Base-by-base conservation (phyloP, 2,888 invertebrate species). In the Agrilus mali region DNA sequence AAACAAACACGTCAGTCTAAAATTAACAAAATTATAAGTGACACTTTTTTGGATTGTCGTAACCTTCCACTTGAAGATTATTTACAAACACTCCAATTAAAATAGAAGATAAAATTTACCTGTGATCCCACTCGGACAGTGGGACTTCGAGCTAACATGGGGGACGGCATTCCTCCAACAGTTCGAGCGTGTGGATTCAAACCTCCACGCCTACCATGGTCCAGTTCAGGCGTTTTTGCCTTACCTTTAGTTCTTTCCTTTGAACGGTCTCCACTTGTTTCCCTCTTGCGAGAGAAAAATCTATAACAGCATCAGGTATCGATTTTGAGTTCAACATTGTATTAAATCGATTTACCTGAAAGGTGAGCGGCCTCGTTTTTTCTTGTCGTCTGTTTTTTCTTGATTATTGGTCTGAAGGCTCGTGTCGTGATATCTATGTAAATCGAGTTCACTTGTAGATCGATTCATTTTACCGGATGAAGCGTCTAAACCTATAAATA, bases 301-400 rank as follows among this genome's bases (percentile, higher is more conserved):
- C 89, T 82, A 56, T 14, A 27, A 7, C 27, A 27, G 2, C 27
- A 27, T 10, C 2, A 10, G 2, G 4, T 27, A 27, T 27, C 10
- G 2, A n/a, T 16, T 7, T 31, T 13, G 2, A 17, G 2, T 36
- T 15, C 4, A 12, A 5, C 27, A 17, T 15, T 12, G 39, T 13
- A 5, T 20, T 20, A 20, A 41, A 41, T 41, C 36, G 15, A 39
- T 43, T 50, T 57, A 86, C 81, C 86, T 86, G 67, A 96, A 95
- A 14, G 95, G 93, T 33, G 93, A 93, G 51, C 92, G 78, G 41
- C 92, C 90, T 8, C 93, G 72, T 60, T 82, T 79, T 64, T 86
- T 82, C 60, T 86, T 82, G 36, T 66, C 63, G 4, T 55, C 57
- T 17, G 41, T 34, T 62, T 61, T 41, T 31, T 60, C 59, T 41